Evolutionary conservation across 1,140 invertebrate genomes (phyloP), one percentile per base, ranked within the genome.

Genomic region (Hypsibius dujardini): DNA sequence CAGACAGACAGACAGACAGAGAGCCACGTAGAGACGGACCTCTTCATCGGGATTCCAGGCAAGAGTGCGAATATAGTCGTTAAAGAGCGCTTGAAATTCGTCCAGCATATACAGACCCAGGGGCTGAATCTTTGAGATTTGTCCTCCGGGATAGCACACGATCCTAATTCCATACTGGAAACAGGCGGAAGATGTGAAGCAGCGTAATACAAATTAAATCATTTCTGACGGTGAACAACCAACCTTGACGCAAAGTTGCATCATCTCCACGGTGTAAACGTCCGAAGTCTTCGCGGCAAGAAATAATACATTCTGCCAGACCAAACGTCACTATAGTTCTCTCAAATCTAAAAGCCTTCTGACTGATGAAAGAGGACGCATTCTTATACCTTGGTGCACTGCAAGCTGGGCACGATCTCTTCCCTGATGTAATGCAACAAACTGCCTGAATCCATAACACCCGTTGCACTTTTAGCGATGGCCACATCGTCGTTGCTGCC

Each of bases 231-330:
- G n/a, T 56, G 7, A 56, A 7, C n/a, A n/a, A 7, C 7, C 50
- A 7, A 56, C 50, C 50, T 56, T 56, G 50, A 56, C 7, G n/a
- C 50, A 56, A 7, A 56, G 7, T 56, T 56, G 50, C 50, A 56
- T 56, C 50, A 56, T 7, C n/a, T 56, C 50, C 50, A 56, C n/a
- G 50, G 50, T 56, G 50, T 56, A 56, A 7, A 56, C 50, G 50
- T 56, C n/a, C 7, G 7, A 7, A n/a, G 50, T 56, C n/a, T n/a
- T 56, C 7, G 7, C 50, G 7, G 50, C 7, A n/a, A 56, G 50
- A n/a, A 56, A 56, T n/a, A 56, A n/a, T 7, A 56, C 50, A n/a
- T 56, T 56, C 50, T 56, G 50, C 50, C 7, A 56, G 7, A n/a
- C 50, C 7, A 56, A 56, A 56, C 7, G 50, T 56, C n/a, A 56